These are phyloP conservation scores for Gastrophysa polygoni DNA, from an alignment of 2,888 invertebrate species.

Conservation along the genomic window DNA sequence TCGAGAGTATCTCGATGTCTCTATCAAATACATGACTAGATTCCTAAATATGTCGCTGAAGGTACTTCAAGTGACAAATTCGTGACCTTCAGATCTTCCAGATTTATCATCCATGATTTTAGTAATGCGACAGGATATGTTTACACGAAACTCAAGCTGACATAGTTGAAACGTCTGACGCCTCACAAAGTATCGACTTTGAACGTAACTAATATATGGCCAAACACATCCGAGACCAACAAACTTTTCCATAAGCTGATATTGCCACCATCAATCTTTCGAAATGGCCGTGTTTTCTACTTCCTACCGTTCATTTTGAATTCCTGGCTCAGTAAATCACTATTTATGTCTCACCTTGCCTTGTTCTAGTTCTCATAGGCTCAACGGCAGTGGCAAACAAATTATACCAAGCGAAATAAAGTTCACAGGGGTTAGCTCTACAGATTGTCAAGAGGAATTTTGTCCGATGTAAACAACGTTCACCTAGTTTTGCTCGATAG, in stretches of 20 bases:
- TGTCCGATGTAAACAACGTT: too few relatives aligned
- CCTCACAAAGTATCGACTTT: background rate
- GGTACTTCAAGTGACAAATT: too few relatives aligned
- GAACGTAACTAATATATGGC: background rate
- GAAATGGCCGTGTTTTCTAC: constrained; percentile 16
- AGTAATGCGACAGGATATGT: too few relatives aligned
- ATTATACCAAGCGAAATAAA: background rate
- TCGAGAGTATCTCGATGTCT: too few relatives aligned
- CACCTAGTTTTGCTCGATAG: too few relatives aligned
- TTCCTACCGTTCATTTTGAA: constrained; percentile 19
- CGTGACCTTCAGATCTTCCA: too few relatives aligned
- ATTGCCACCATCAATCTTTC: constrained; percentile 21
- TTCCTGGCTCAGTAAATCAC: constrained; percentile 21
- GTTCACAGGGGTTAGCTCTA: background rate
- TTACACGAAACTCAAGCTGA: background rate
- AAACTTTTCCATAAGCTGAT: constrained; percentile 1
- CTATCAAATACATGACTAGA: too few relatives aligned
- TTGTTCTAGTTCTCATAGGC: background rate
- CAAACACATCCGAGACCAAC: background rate
- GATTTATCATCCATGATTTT: too few relatives aligned
- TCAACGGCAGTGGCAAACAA: background rate
- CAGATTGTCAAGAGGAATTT: too few relatives aligned
- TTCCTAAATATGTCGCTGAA: too few relatives aligned
- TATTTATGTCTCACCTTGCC: constrained; percentile 20
- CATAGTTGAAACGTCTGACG: background rate